Evolutionary conservation across 1,140 invertebrate genomes (phyloP), one percentile per base, ranked within the genome.

Genomic region (Xylocopa sonorina): DNA sequence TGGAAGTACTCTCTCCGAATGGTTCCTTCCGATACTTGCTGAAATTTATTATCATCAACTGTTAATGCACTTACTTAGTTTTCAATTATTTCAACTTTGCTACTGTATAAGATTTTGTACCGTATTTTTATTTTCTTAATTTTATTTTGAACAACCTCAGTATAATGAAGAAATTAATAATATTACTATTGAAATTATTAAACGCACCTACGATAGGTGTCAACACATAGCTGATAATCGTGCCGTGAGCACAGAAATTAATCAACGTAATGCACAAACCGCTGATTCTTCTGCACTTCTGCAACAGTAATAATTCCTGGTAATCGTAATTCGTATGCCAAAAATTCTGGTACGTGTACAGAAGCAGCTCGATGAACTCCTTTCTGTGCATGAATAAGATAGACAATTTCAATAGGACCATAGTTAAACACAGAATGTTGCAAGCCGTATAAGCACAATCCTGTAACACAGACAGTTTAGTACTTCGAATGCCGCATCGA

Each of bases 161-260:
- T n/a, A n/a, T n/a, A n/a, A n/a, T 38, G 38, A 38, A 9, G 9
- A 4, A 38, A 4, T 38, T 9, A 9, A 4, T 38, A 9, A 38
- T 38, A 38, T 38, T 38, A 38, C 9, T 9, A 38, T 38, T 38
- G 51, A 53, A 53, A 53, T 53, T 24, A 53, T n/a, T 53, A 46
- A 46, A 46, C 79, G 58, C 57, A 88, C 85, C 86, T 7, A 83
- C 18, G 0, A 85, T 14, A 21, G 86, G 85, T 18, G 68, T 58
- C 0, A 81, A 21, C 12, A 82, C 64, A 16, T 86, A 88, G 77
- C 60, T 80, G 16, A 85, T 32, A 0, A 58, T 58, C 2, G 72
- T 78, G 0, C 51, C 0, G n/a, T 72, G 60, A 12, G 82, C 78
- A 21, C 80, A 77, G 9, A 83, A 76, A 21, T 51, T 74, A 27